These are phyloP conservation scores for Parotocinclus haroldoi DNA, from an alignment of 2,797 vertebrate species.

Conservation along the genomic window DNA sequence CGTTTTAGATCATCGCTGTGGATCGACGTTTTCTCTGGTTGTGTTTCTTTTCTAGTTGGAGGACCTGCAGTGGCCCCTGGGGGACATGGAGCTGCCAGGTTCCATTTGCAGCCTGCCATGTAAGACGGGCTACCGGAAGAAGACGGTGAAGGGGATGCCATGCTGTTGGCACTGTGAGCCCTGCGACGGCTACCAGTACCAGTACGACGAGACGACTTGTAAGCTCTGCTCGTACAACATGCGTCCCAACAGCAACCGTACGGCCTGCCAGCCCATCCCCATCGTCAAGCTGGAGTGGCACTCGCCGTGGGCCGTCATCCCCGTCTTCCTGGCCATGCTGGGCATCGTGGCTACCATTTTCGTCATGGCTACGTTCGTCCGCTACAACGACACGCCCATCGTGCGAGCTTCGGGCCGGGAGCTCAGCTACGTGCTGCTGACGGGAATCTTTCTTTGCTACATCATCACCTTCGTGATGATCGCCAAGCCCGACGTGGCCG, in stretches of 20 bases:
- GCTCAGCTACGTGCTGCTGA: conserved; percentile 94
- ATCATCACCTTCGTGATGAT: conserved; percentile 99
- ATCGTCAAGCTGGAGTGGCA: conserved; percentile 99
- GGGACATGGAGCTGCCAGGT: conserved; percentile 79
- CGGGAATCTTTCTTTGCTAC: conserved; percentile 96
- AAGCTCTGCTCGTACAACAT: conserved; percentile 89
- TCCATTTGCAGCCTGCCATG: conserved; percentile 94
- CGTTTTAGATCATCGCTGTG: too few relatives aligned
- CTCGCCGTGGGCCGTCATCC: conserved; percentile 94
- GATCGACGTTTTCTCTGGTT: too few relatives aligned
- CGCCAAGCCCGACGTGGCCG: conserved; percentile 87
- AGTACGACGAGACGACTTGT: conserved; percentile 90
- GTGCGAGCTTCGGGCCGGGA: conserved; percentile 94
- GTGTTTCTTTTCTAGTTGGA: conserved; percentile 77
- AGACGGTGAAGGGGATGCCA: conserved; percentile 91
- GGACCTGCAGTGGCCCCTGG: conserved; percentile 93
- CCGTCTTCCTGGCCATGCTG: conserved; percentile 96
- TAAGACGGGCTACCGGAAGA: conserved; percentile 91
- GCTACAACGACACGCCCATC: conserved; percentile 96
- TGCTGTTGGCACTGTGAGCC: conserved; percentile 98
- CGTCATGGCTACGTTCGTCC: conserved; percentile 93
- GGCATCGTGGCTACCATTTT: conserved; percentile 96
- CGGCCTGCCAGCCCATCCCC: conserved; percentile 90
- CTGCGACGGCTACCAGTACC: conserved; percentile 94
- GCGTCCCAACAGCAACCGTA: conserved; percentile 89